A percentile compares a stretch with the other conserved stretches of the same genome.
These are phyloP conservation scores for Halcyon smyrnensis DNA, from an alignment of 2,797 vertebrate species.

Conservation along the genomic window DNA sequence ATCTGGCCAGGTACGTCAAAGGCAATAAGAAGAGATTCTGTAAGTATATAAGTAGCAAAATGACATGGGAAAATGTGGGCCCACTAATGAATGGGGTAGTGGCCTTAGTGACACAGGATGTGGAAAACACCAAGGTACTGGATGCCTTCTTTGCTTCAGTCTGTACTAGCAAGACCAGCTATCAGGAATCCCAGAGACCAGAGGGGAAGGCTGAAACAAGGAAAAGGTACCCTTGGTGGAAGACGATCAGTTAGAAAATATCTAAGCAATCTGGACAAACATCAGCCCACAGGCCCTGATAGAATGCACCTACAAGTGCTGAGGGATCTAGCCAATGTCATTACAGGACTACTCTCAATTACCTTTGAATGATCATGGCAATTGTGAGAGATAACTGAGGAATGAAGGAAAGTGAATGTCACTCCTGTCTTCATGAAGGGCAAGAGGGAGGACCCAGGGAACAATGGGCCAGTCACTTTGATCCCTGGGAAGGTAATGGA, in stretches of 20 bases:
- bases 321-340: not conserved
- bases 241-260: not conserved
- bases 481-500: not conserved
- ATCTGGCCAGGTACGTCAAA: not conserved
- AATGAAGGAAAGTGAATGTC: not conserved
- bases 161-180: not conserved
- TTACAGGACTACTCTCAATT: not conserved
- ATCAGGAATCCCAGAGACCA: not conserved
- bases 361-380: not conserved
- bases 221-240: not conserved
- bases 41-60: not conserved
- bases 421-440: not conserved
- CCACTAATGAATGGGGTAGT: too few species aligned
- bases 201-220: not conserved
- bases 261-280: not conserved
- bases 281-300: not conserved
- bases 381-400: not conserved
- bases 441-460: not conserved
- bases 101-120: not conserved
- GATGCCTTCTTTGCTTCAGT: not conserved
- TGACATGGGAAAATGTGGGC: not conserved
- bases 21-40: not conserved
- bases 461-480: not conserved
- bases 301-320: not conserved
- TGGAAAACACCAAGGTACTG: not conserved